Evolutionary conservation across 2,113 vertebrate genomes (phyloP).

Genomic region (Diadophis punctatus): DNA sequence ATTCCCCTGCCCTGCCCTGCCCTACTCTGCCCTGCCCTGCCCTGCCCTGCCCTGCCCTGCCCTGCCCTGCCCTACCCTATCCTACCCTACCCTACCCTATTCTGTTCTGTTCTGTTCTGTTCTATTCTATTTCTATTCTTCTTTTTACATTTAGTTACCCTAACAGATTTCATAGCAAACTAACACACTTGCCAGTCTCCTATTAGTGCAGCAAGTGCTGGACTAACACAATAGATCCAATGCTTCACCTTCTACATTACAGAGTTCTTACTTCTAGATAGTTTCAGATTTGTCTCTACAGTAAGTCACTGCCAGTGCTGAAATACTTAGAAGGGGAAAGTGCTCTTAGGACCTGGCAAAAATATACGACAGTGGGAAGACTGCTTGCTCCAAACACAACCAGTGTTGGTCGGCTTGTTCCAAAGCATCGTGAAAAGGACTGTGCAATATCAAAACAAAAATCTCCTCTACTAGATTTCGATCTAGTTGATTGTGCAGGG

Average conservation of each 20-base stretch:
- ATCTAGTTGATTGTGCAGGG: background rate
- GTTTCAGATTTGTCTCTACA: background rate
- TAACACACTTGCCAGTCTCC: background rate
- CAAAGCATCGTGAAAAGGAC: background rate
- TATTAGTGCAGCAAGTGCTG: background rate
- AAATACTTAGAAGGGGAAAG: background rate
- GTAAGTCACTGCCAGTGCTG: background rate
- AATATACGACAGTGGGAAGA: background rate
- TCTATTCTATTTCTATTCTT: too few species aligned
- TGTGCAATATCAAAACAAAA: background rate
- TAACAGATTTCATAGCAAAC: background rate
- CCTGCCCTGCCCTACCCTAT: too few species aligned
- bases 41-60: too few species aligned
- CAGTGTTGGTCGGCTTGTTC: background rate
- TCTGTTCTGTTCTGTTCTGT: too few species aligned
- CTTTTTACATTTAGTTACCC: background rate
- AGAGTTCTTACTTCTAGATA: background rate
- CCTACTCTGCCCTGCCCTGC: too few species aligned
- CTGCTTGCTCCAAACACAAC: background rate
- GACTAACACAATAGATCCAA: background rate
- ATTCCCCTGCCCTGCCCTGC: too few species aligned
- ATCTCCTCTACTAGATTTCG: background rate
- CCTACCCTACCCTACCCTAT: too few species aligned
- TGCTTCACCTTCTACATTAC: background rate
- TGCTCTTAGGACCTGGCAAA: background rate